Base-by-base conservation (phyloP, 92 coral and sea anemone genomes). In the Scolanthus callimorphus region DNA sequence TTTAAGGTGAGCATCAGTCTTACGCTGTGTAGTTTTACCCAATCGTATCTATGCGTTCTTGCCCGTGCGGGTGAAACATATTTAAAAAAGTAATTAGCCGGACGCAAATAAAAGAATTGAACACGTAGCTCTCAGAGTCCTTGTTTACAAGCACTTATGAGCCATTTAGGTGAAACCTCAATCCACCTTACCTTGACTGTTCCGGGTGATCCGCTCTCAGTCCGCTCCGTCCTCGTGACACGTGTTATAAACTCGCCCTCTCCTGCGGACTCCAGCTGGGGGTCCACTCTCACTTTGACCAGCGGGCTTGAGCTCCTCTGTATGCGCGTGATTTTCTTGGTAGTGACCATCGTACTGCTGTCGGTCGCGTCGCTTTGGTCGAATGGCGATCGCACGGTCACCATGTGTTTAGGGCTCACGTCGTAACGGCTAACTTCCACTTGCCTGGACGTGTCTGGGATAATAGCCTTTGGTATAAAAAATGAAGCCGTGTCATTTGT, bases 381-480 rank as follows among this genome's bases (percentile, higher is more conserved):
- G n/a, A 82, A 82, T 11, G 89, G 89, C 29, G 74, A 75, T 38
- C 65, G 73, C 2, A 82, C 70, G 31, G 79, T 82, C 0, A 82
- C 89, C 74, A 82, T 68, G 50, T 79, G 29, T 57, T 76, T 82
- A 27, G 89, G 89, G 53, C 60, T 82, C 74, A 76, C 63, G 29
- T 75, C 74, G 51, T 57, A 82, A 25, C 65, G 73, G 38, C 79
- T 51, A 2, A 82, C 59, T 50, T 69, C 89, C 20, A 70, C 13
- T 34, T 6, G 9, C 43, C 41, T 52, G n/a, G 73, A 51, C 29
- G 52, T 19, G 15, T 34, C 43, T 6, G 43, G 43, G 15, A 34
- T 34, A 34, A 34, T 34, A 15, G 15, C 43, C 15, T 34, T 15
- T 6, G 9, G 43, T 6, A 15, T 34, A 6, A 34, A 6, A 6